Conservation (phyloP, 2,797 vertebrate genomes). For the Pogoniulus pusillus region DNA sequence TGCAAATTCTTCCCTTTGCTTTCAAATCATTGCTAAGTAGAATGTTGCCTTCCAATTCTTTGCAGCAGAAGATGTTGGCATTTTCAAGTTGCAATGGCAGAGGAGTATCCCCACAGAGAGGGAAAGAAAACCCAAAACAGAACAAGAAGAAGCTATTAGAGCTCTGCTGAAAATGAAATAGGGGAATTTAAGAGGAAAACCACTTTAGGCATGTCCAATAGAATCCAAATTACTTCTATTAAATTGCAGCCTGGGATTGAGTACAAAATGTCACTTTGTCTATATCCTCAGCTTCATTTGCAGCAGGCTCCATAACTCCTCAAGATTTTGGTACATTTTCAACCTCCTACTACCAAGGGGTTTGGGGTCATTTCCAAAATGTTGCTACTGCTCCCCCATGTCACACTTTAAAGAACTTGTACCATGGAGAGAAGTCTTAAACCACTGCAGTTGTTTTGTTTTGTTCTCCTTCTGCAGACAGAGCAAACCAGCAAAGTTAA, state of each 20-base stretch:
- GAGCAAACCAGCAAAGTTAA: slow-evolving; percentile 1
- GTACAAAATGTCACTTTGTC: neutral
- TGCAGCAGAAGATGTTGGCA: neutral
- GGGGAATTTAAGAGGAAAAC: neutral
- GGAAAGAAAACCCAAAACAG: neutral
- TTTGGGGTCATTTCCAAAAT: neutral
- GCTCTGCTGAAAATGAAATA: neutral
- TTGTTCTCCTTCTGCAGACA: too few species aligned
- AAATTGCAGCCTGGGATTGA: neutral
- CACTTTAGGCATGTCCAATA: neutral
- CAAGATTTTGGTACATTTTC: neutral
- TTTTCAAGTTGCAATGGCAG: neutral
- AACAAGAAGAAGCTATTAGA: neutral
- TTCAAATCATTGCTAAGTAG: neutral
- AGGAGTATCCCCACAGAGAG: neutral
- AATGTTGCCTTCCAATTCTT: neutral
- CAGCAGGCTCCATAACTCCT: neutral
- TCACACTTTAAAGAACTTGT: neutral
- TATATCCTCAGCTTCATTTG: neutral
- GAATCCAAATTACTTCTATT: neutral
- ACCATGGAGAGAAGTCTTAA: neutral
- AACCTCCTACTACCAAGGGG: neutral
- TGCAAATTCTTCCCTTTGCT: neutral
- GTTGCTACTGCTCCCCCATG: neutral
- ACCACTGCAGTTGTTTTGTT: too few species aligned